phyloP scores from a whole-genome alignment of 2,113 vertebrate genomes.

The Choloepus hoffmanni region DNA sequence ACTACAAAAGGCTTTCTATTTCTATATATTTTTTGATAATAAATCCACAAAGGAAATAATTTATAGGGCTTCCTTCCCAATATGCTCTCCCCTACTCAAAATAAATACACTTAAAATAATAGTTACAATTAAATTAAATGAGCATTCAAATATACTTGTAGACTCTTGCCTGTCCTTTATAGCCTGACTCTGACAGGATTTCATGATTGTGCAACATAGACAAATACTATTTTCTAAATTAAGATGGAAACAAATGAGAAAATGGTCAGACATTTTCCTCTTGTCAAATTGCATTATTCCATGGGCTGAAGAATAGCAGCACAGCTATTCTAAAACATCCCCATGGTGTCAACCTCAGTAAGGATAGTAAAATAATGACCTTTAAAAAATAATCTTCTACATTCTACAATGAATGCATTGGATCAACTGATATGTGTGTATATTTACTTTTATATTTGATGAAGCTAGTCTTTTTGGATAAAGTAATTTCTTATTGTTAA shows the following conservation, averaged over 20 bases:
- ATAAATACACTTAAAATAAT: constrained; percentile 61
- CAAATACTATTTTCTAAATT: constrained; percentile 44
- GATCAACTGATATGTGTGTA: background rate
- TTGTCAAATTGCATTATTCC: constrained; percentile 14
- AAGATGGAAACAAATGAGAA: constrained; percentile 44
- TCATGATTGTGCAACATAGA: background rate
- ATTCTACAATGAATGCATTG: background rate
- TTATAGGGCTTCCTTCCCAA: background rate
- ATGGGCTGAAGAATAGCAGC: background rate
- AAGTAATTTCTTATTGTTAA: constrained; percentile 9
- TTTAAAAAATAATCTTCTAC: background rate
- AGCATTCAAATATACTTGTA: background rate
- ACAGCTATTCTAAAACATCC: background rate
- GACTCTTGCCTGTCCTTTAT: background rate
- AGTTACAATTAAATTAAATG: constrained; percentile 50
- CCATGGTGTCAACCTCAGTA: background rate
- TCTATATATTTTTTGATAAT: constrained; percentile 57
- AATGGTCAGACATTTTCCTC: background rate
- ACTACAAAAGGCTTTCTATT: constrained; percentile 45
- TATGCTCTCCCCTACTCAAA: background rate
- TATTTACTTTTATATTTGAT: background rate
- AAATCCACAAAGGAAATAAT: constrained; percentile 62
- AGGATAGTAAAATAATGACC: background rate
- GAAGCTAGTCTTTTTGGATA: background rate
- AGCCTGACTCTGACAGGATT: background rate